A percentile compares a stretch with the other conserved stretches of the same genome.
These are phyloP conservation scores for Enhydra lutris DNA, from an alignment of 2,113 vertebrate genomes.

Conservation along the genomic window DNA sequence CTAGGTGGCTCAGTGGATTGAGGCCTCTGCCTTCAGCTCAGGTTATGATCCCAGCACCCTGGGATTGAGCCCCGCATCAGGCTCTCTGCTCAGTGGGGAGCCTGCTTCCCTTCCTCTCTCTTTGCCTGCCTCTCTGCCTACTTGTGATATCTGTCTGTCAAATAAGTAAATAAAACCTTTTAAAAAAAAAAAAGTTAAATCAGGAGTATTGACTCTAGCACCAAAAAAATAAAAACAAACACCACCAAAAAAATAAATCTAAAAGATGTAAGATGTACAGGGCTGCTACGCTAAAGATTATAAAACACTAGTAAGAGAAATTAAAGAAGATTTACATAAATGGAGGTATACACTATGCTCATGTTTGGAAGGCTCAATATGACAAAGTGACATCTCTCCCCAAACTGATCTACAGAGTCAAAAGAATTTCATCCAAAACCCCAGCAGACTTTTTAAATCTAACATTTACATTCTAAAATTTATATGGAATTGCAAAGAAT, in stretches of 20 bases:
- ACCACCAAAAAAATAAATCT: background rate
- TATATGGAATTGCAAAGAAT: background rate
- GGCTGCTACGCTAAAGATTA: background rate
- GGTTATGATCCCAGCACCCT: too few species aligned
- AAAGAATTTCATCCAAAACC: slow-evolving; percentile 20
- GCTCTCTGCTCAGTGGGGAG: too few species aligned
- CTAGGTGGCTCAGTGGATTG: too few species aligned
- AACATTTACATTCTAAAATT: slow-evolving; percentile 15
- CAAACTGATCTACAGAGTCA: background rate
- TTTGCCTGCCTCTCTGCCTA: too few species aligned
- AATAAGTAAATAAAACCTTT: too few species aligned
- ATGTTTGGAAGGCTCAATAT: background rate
- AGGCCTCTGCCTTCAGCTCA: too few species aligned
- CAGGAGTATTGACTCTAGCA: background rate
- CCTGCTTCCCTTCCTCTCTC: too few species aligned
- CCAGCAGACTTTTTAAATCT: background rate
- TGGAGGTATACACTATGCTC: background rate
- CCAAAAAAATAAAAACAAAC: background rate
- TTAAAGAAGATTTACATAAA: background rate
- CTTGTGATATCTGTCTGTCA: too few species aligned
- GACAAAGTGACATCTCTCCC: background rate
- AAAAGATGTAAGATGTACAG: background rate
- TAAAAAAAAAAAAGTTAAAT: background rate
- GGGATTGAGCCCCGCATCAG: too few species aligned
- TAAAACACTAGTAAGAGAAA: background rate